These are phyloP conservation scores for Pteropus rufus DNA, from an alignment of 2,797 vertebrate species.

Conservation along the genomic window DNA sequence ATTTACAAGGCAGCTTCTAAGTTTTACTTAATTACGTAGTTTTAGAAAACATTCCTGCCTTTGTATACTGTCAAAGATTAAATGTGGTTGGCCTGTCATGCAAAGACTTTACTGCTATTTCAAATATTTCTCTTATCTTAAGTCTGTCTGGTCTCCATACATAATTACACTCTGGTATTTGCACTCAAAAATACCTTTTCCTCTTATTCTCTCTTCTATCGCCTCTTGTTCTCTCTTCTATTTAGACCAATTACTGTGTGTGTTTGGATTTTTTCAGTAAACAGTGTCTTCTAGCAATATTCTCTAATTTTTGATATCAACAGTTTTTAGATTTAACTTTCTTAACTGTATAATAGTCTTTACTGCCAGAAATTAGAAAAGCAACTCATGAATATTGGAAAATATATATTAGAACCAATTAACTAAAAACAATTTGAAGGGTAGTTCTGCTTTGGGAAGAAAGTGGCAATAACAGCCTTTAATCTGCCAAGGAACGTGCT, in stretches of 20 bases:
- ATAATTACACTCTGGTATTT: slow-evolving; percentile 61
- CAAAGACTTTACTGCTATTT: slow-evolving; percentile 10
- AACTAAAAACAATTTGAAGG: background rate
- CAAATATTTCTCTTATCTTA: slow-evolving; percentile 43
- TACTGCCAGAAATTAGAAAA: background rate
- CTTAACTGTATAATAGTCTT: background rate
- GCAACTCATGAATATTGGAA: background rate
- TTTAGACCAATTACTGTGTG: background rate
- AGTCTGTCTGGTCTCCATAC: background rate
- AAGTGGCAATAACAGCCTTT: background rate
- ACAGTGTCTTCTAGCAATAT: background rate
- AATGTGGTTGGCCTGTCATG: slow-evolving; percentile 29
- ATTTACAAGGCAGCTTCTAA: slow-evolving; percentile 63
- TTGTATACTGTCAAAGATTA: slow-evolving; percentile 25
- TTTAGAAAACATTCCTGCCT: slow-evolving; percentile 49
- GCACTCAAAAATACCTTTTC: slow-evolving; percentile 22
- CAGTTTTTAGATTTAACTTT: background rate
- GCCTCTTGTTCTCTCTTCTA: background rate
- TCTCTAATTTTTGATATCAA: background rate
- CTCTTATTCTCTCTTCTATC: too few relatives aligned
- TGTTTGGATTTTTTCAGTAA: background rate
- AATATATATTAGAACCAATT: background rate
- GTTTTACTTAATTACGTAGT: slow-evolving; percentile 64
- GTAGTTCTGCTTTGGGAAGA: background rate
- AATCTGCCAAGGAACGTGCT: background rate